These are phyloP conservation scores for Lepidotrigona ventralis DNA, from an alignment of 1,140 invertebrate species.

Conservation along the genomic window DNA sequence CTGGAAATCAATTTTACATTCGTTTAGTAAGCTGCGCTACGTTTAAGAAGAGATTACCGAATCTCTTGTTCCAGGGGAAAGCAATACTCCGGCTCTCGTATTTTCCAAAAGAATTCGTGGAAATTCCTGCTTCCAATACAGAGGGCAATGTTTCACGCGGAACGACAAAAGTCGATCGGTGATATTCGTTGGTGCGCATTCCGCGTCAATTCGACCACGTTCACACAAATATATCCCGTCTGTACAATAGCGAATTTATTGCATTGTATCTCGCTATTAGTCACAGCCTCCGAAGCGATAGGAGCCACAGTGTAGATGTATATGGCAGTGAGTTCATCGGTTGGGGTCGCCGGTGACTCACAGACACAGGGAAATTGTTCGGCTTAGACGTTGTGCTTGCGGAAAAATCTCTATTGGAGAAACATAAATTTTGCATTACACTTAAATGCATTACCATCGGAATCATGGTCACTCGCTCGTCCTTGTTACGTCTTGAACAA, in stretches of 20 bases:
- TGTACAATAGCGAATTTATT: slow-evolving; percentile 21
- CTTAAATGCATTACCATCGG: no score
- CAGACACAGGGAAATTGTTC: slow-evolving; percentile 33
- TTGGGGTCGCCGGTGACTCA: slow-evolving; percentile 44
- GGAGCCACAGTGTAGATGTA: slow-evolving; percentile 7
- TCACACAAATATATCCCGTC: slow-evolving; percentile 8
- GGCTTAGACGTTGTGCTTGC: slow-evolving; percentile 2
- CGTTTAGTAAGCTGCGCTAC: no score
- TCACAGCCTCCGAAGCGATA: slow-evolving; percentile 42
- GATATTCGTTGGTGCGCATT: neutral
- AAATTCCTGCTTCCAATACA: neutral
- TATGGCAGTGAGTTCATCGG: slow-evolving; percentile 32
- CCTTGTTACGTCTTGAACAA: no score
- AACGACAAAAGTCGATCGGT: neutral
- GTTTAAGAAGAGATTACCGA: no score
- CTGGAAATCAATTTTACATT: neutral
- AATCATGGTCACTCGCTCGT: no score
- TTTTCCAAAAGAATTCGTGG: neutral
- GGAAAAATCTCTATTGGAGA: neutral
- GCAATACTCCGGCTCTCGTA: neutral
- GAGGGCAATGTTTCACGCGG: neutral
- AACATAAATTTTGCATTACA: no score
- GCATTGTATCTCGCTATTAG: slow-evolving; percentile 38
- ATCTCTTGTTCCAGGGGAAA: no score
- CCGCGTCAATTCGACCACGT: neutral